A percentile compares a stretch with the other conserved stretches of the same genome.
Evolutionary conservation across 2,113 vertebrate genomes (phyloP).

Genomic region (Lophius piscatorius): DNA sequence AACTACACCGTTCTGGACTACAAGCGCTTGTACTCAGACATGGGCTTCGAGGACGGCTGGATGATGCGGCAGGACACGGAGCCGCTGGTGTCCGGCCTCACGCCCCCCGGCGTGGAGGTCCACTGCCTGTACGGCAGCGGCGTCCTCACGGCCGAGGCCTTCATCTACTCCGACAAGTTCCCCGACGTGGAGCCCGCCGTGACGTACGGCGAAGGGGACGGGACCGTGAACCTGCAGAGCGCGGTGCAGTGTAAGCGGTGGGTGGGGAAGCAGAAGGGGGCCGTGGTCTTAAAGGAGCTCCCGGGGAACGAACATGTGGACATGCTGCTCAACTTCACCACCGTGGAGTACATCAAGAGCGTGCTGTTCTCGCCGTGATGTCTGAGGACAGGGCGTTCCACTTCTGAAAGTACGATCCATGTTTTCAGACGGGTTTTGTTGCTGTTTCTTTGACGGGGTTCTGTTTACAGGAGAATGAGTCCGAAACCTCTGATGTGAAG

Average conservation of each 20-base stretch:
- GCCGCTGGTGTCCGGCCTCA: conserved; percentile 78
- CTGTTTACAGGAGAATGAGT: too few species aligned
- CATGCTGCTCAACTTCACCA: conserved; percentile 89
- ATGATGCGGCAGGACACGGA: conserved; percentile 91
- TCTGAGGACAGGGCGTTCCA: too few species aligned
- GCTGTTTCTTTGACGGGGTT: too few species aligned
- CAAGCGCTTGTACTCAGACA: conserved; percentile 86
- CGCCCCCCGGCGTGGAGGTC: conserved; percentile 85
- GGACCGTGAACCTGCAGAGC: conserved; percentile 93
- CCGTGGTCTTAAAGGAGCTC: conserved; percentile 83
- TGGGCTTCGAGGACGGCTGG: conserved; percentile 90
- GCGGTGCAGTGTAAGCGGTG: conserved; percentile 87
- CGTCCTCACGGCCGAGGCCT: conserved; percentile 83
- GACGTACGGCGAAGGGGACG: conserved; percentile 85
- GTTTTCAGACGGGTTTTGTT: too few species aligned
- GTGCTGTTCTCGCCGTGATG: conserved; percentile 83
- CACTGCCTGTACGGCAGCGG: conserved; percentile 93
- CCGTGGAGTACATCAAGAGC: conserved; percentile 88
- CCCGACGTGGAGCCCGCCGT: conserved; percentile 91
- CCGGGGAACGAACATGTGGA: conserved; percentile 89
- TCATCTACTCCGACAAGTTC: conserved; percentile 85
- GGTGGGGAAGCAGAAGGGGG: conserved; percentile 81
- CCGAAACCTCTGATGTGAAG: too few species aligned
- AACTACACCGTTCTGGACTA: conserved; percentile 94
- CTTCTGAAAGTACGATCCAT: too few species aligned